These are phyloP conservation scores for Lagothrix lagotricha DNA, from an alignment of 2,797 vertebrate species.

Conservation along the genomic window DNA sequence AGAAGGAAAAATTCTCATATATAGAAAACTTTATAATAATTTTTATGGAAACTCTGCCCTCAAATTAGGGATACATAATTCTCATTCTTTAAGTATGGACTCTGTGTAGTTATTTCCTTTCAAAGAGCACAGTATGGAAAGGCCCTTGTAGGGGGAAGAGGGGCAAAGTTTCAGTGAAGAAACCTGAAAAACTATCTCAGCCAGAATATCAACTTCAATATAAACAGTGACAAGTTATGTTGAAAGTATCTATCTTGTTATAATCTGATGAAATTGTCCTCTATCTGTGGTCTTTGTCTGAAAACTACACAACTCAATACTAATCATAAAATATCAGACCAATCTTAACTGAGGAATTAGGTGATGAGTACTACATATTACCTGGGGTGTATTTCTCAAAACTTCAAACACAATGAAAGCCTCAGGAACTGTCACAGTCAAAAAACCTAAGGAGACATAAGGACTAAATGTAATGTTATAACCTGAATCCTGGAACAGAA, in stretches of 20 bases:
- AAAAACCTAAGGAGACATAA: background rate
- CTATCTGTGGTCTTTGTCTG: background rate
- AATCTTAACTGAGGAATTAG: background rate
- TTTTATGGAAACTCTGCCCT: background rate
- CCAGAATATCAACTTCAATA: background rate
- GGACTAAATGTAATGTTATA: background rate
- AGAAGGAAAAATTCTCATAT: background rate
- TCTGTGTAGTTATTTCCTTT: background rate
- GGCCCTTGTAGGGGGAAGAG: accelerated
- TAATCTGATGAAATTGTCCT: background rate
- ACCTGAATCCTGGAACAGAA: background rate
- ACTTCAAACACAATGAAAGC: background rate
- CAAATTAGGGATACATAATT: background rate
- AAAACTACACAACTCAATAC: background rate
- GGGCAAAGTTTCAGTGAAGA: background rate
- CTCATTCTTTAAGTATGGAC: background rate
- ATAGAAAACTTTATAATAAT: background rate
- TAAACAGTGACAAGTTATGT: background rate
- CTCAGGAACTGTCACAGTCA: background rate
- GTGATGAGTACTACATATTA: background rate
- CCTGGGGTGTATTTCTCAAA: background rate
- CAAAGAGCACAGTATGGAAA: background rate
- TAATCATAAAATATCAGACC: background rate
- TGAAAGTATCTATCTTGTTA: background rate
- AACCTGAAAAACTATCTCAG: background rate